Evolutionary conservation across 2,113 vertebrate genomes (phyloP).

Genomic region (Kryptolebias marmoratus): DNA sequence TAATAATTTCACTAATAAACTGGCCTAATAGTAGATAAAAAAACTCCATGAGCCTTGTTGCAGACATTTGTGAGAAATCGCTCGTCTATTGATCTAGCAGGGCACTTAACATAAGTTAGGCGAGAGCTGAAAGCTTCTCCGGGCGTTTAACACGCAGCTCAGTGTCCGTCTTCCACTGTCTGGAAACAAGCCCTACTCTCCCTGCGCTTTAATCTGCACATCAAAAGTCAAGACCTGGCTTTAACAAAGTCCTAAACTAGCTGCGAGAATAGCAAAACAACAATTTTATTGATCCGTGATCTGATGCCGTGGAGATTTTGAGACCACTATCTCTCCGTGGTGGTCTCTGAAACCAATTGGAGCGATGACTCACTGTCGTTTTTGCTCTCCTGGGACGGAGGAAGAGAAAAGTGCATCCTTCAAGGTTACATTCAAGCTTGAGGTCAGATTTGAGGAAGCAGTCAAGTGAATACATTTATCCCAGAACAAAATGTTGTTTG

Average conservation of each 20-base stretch:
- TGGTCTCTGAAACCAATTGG: constrained; percentile 7
- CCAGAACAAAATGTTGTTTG: constrained; percentile 35
- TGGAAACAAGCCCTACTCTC: not conserved
- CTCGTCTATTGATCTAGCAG: constrained; percentile 46
- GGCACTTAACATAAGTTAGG: not conserved
- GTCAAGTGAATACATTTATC: constrained; percentile 19
- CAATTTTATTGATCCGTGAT: constrained; percentile 54
- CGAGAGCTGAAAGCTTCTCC: constrained; percentile 17
- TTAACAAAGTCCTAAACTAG: constrained; percentile 23
- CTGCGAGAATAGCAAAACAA: constrained; percentile 30
- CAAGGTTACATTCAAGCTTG: constrained; percentile 36
- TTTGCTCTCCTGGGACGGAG: constrained; percentile 3
- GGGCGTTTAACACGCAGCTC: constrained; percentile 13
- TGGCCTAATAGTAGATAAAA: not conserved
- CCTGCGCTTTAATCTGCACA: constrained; percentile 25
- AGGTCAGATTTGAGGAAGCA: constrained; percentile 22
- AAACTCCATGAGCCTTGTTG: not conserved
- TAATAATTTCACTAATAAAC: not conserved
- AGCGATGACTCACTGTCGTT: constrained; percentile 43
- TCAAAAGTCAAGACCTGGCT: constrained; percentile 42
- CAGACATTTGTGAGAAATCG: constrained; percentile 25
- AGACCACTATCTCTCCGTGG: constrained; percentile 11
- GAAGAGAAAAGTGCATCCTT: constrained; percentile 39
- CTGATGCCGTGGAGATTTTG: constrained; percentile 21
- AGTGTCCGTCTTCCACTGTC: constrained; percentile 24